Conservation (phyloP, 1,140 invertebrate genomes). For the Sinella curviseta region DNA sequence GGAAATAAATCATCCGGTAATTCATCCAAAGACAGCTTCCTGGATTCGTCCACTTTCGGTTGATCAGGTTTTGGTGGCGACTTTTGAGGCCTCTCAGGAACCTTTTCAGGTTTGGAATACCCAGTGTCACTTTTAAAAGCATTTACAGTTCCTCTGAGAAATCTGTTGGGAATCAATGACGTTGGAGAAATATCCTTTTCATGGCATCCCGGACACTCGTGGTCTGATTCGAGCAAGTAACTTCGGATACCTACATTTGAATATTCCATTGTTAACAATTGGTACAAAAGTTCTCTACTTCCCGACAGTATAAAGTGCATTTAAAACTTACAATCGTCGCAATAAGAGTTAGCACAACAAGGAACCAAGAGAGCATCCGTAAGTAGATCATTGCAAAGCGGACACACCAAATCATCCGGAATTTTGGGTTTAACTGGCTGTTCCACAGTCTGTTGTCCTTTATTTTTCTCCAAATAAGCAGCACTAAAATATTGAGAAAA, state of each 20-base stretch:
- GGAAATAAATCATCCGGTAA: constrained; percentile 48
- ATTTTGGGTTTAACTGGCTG: constrained; percentile 70
- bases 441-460: constrained; percentile 62
- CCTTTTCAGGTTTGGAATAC: constrained; percentile 61
- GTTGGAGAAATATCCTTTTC: constrained; percentile 89
- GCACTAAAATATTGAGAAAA: constrained; percentile 63
- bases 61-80: constrained; percentile 27
- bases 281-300: not conserved
- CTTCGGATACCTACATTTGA: constrained; percentile 74
- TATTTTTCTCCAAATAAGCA: constrained; percentile 74
- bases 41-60: constrained; percentile 22
- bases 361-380: constrained; percentile 94
- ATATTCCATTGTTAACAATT: constrained; percentile 21
- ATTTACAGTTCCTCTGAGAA: constrained; percentile 80
- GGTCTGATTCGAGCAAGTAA: constrained; percentile 84
- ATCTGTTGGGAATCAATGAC: constrained; percentile 88
- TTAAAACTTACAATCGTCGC: constrained; percentile 86
- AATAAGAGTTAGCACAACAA: constrained; percentile 96
- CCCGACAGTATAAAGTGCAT: constrained; percentile 27
- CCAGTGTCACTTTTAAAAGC: constrained; percentile 88
- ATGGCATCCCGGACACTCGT: constrained; percentile 90
- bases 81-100: constrained; percentile 15
- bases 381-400: constrained; percentile 87
- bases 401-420: constrained; percentile 87
- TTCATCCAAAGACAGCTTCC: constrained; percentile 44